These are phyloP conservation scores for Lasius platythorax DNA, from an alignment of 2,888 invertebrate genomes.

Conservation along the genomic window DNA sequence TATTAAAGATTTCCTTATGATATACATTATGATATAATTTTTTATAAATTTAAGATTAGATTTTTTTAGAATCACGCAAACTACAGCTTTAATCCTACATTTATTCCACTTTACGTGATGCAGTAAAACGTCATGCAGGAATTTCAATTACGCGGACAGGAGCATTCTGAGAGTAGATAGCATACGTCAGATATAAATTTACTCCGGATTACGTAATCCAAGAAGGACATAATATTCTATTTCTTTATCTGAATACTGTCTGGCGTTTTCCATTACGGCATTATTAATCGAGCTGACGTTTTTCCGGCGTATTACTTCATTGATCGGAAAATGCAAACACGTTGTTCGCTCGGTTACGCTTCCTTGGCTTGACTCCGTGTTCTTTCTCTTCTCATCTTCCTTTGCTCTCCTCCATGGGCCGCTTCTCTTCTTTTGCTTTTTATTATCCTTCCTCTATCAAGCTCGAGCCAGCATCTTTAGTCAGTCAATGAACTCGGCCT, in stretches of 20 bases:
- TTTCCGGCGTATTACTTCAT: slow-evolving; percentile 55
- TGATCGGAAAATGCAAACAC: slow-evolving; percentile 45
- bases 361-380: not conserved
- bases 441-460: slow-evolving; percentile 63
- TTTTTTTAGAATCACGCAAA: not conserved
- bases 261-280: slow-evolving; percentile 17
- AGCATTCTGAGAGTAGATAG: slow-evolving; percentile 13
- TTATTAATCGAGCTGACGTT: slow-evolving; percentile 40
- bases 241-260: slow-evolving; percentile 37
- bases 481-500: slow-evolving; percentile 82
- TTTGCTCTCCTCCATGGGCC: not conserved
- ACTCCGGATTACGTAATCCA: slow-evolving; percentile 33
- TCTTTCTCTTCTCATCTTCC: slow-evolving; percentile 17
- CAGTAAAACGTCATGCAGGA: slow-evolving; percentile 7
- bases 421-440: slow-evolving; percentile 53
- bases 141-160: slow-evolving; percentile 41
- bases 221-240: slow-evolving; percentile 48
- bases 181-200: slow-evolving; percentile 55
- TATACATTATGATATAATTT: not conserved
- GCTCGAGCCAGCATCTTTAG: slow-evolving; percentile 63
- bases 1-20: not conserved
- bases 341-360: slow-evolving; percentile 50
- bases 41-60: not conserved
- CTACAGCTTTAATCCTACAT: not conserved
- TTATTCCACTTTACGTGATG: not conserved